Evolutionary conservation across 2,113 vertebrate genomes (phyloP).

Genomic region (Siphamia tubifer): DNA sequence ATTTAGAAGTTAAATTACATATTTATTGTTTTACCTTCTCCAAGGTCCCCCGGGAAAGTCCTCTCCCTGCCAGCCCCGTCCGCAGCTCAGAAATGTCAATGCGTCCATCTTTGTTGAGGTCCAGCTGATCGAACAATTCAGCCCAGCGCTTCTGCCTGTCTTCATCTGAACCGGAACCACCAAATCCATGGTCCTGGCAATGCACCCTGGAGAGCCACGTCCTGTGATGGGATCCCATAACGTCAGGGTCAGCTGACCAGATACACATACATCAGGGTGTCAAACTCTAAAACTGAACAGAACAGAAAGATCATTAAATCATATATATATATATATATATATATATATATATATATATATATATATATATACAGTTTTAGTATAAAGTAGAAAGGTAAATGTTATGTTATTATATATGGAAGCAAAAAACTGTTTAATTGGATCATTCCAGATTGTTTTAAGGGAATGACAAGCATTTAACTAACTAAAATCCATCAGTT

Average conservation of each 20-base stretch:
- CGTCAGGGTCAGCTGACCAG: slow-evolving; percentile 12
- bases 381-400: too few species aligned
- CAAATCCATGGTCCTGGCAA: slow-evolving; percentile 63
- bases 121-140: slow-evolving; percentile 87
- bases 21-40: slow-evolving; percentile 67
- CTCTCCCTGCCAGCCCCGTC: slow-evolving; percentile 80
- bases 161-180: slow-evolving; percentile 62
- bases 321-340: too few species aligned
- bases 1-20: neutral
- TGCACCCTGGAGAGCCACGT: slow-evolving; percentile 37
- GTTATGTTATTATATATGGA: too few species aligned
- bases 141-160: slow-evolving; percentile 80
- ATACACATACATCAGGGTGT: neutral
- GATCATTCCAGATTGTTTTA: too few species aligned
- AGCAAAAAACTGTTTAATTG: too few species aligned
- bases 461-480: too few species aligned
- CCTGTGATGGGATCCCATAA: slow-evolving; percentile 50
- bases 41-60: slow-evolving; percentile 67
- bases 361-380: too few species aligned
- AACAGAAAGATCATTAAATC: neutral
- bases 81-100: slow-evolving; percentile 86
- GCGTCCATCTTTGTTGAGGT: slow-evolving; percentile 87
- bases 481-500: too few species aligned
- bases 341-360: too few species aligned
- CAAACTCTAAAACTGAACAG: neutral